phyloP scores from a whole-genome alignment of 2,797 vertebrate species.

The Notolabrus celidotus region DNA sequence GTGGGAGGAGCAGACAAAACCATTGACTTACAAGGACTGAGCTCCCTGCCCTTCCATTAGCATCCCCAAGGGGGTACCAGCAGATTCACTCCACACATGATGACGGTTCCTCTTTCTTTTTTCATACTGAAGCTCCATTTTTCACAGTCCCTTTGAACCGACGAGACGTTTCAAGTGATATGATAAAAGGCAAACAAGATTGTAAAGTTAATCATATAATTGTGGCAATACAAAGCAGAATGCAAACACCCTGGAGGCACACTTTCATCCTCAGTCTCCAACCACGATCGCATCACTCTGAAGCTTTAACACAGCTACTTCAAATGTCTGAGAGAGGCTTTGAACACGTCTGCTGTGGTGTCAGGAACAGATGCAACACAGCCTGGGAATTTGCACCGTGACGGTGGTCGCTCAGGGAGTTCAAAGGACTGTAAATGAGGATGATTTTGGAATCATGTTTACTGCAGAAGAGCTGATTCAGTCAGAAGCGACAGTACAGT shows the following conservation, averaged over 20 bases:
- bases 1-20: slow-evolving; percentile 21
- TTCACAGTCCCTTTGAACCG: slow-evolving; percentile 19
- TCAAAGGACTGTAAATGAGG: slow-evolving; percentile 36
- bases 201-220: slow-evolving; percentile 28
- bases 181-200: slow-evolving; percentile 11
- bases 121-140: neutral
- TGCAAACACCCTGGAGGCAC: slow-evolving; percentile 35
- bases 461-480: slow-evolving; percentile 34
- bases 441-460: slow-evolving; percentile 26
- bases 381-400: slow-evolving; percentile 34
- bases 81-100: slow-evolving; percentile 21
- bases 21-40: slow-evolving; percentile 39
- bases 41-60: slow-evolving; percentile 43
- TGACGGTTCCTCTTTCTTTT: neutral
- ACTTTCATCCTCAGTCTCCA: slow-evolving; percentile 33
- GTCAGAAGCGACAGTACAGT: slow-evolving; percentile 5
- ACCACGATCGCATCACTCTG: slow-evolving; percentile 10
- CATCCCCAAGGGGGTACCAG: slow-evolving; percentile 37
- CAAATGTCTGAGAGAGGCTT: slow-evolving; percentile 37
- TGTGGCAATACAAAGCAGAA: slow-evolving; percentile 22
- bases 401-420: slow-evolving; percentile 21
- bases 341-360: slow-evolving; percentile 20
- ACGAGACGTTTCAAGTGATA: neutral
- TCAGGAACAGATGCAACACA: slow-evolving; percentile 33
- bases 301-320: slow-evolving; percentile 33